These are phyloP conservation scores for Resseliella maxima DNA, from an alignment of 2,888 invertebrate species.

Conservation along the genomic window DNA sequence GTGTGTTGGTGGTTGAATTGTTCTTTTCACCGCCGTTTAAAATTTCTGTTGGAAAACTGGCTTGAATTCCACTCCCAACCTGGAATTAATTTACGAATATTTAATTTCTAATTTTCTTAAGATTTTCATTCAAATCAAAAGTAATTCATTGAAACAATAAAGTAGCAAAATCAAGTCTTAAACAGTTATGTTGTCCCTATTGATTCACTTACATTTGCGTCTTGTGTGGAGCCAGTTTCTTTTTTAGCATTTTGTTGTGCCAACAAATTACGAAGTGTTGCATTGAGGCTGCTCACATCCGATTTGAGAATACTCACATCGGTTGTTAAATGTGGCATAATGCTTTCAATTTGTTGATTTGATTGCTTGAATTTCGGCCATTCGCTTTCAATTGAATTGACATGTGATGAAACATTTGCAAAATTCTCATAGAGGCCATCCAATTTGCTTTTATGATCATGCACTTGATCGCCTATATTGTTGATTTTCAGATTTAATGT, in stretches of 20 bases:
- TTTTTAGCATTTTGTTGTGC: slow-evolving; percentile 3
- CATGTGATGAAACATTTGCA: slow-evolving; percentile 65
- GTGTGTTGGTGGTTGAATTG: not conserved
- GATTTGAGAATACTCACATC: slow-evolving; percentile 66
- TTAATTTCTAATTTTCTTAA: not conserved
- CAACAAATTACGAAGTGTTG: not conserved
- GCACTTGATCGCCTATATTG: slow-evolving; percentile 63
- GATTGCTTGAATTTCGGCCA: slow-evolving; percentile 65
- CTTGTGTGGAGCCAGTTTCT: not conserved
- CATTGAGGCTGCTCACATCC: not conserved
- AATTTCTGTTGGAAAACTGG: not conserved
- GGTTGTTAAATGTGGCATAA: slow-evolving; percentile 54
- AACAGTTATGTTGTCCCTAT: not conserved
- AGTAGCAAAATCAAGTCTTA: too few species aligned
- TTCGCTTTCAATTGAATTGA: slow-evolving; percentile 64
- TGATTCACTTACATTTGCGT: not conserved
- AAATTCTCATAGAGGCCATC: slow-evolving; percentile 64
- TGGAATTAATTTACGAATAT: not conserved
- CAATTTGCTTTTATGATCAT: slow-evolving; percentile 61
- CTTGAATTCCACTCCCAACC: not conserved
- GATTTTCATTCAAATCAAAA: too few species aligned
- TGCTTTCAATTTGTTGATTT: slow-evolving; percentile 60
- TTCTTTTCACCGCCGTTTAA: not conserved
- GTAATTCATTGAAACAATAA: not conserved
- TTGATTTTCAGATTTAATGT: slow-evolving; percentile 64